These are phyloP conservation scores for Euphydryas editha DNA, from an alignment of 2,888 invertebrate genomes.

Conservation along the genomic window DNA sequence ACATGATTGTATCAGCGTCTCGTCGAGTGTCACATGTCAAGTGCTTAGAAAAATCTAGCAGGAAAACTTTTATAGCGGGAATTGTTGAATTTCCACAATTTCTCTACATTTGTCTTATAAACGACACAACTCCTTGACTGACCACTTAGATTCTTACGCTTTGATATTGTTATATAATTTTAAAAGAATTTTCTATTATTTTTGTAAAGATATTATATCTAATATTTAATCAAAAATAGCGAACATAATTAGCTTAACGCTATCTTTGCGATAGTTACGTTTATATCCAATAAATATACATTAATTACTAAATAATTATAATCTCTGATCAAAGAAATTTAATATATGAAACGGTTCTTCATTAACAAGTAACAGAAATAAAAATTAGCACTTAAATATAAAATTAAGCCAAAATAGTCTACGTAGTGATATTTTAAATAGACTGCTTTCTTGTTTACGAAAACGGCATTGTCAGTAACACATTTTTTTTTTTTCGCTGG, in stretches of 20 bases:
- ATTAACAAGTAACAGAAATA: too few species aligned
- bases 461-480: too few species aligned
- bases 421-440: conserved; percentile 22
- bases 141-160: conserved; percentile 9
- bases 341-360: too few species aligned
- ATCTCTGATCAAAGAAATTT: too few species aligned
- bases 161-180: neutral
- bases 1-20: conserved; percentile 43
- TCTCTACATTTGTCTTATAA: conserved; percentile 17
- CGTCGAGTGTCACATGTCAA: conserved; percentile 39
- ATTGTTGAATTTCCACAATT: conserved; percentile 20
- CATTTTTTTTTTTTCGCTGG: too few species aligned
- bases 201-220: too few species aligned
- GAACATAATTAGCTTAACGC: too few species aligned
- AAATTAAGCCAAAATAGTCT: conserved; percentile 20
- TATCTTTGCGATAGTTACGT: too few species aligned
- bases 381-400: conserved; percentile 11
- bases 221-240: too few species aligned
- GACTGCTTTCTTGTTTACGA: conserved; percentile 17
- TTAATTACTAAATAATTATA: too few species aligned
- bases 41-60: conserved; percentile 28
- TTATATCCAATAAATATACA: too few species aligned
- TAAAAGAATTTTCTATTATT: too few species aligned
- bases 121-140: neutral
- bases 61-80: conserved; percentile 25